Percentiles rank a stretch among this genome's conserved stretches.
phyloP scores from a whole-genome alignment of 2,113 vertebrate species.

The Pithys albifrons region DNA sequence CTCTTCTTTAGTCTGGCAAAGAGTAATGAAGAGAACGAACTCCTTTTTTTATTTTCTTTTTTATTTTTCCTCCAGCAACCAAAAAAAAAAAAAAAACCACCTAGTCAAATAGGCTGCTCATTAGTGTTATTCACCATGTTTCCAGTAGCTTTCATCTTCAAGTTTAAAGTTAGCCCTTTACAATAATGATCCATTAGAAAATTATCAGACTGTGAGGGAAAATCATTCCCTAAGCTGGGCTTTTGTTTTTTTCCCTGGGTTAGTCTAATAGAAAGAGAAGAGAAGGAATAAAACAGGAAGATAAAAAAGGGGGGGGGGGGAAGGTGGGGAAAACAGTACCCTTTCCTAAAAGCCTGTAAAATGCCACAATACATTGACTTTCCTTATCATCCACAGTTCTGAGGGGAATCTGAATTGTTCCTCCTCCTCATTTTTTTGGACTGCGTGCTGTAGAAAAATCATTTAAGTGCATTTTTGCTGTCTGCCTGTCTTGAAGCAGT shows the following conservation, averaged over 20 bases:
- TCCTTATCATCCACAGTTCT: neutral
- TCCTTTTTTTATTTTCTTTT: neutral
- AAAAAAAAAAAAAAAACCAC: neutral
- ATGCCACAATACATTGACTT: neutral
- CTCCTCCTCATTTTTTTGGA: neutral
- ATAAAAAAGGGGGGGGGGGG: neutral
- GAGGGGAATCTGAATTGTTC: neutral
- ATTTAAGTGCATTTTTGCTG: constrained; percentile 21
- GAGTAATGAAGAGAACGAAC: neutral
- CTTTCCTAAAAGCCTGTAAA: neutral
- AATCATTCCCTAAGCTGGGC: neutral
- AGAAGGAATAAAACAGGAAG: too few relatives aligned
- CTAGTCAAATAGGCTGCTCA: neutral
- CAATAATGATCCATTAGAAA: neutral
- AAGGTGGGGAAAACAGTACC: neutral
- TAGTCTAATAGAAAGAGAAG: neutral
- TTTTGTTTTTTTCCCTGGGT: neutral
- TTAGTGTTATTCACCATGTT: neutral
- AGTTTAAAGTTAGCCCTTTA: neutral
- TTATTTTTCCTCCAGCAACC: neutral
- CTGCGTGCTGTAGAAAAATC: neutral
- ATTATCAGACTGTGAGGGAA: neutral
- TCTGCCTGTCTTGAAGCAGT: neutral
- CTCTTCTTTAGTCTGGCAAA: neutral
- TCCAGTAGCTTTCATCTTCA: neutral